Conservation (phyloP, 2,113 vertebrate genomes). For the Oreochromis niloticus region DNA sequence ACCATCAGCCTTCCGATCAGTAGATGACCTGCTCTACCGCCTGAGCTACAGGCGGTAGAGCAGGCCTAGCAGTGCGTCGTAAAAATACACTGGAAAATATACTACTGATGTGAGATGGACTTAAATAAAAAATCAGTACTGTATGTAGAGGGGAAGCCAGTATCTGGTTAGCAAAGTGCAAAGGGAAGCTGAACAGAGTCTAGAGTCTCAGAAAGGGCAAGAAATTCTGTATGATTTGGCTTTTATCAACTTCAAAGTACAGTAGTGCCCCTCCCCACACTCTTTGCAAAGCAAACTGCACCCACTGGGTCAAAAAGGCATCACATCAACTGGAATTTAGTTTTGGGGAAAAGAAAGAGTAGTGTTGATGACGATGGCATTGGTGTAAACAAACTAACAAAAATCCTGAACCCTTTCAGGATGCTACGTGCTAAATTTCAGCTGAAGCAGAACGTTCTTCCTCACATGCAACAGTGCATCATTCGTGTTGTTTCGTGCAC, state of each 20-base stretch:
- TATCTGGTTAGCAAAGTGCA: not conserved
- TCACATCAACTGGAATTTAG: accelerated
- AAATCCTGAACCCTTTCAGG: too few relatives aligned
- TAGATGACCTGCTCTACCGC: too few relatives aligned
- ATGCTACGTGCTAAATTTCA: not conserved
- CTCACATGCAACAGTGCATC: not conserved
- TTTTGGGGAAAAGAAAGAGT: not conserved
- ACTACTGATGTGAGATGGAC: not conserved
- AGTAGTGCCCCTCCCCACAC: not conserved
- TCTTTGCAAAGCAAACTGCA: not conserved
- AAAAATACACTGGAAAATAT: not conserved
- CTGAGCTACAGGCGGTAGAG: too few relatives aligned
- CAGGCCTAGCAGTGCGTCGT: not conserved
- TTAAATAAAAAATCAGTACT: not conserved
- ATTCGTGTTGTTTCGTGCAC: accelerated
- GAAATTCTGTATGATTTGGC: not conserved
- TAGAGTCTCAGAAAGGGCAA: not conserved
- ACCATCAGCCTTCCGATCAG: too few relatives aligned
- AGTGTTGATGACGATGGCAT: accelerated
- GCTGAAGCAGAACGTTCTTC: not conserved
- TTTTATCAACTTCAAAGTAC: not conserved
- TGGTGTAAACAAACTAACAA: not conserved
- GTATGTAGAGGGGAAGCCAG: not conserved
- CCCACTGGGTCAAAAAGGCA: not conserved
- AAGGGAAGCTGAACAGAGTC: not conserved